These are phyloP conservation scores for Silvanus unidentatus DNA, from an alignment of 2,888 invertebrate genomes.

Conservation along the genomic window DNA sequence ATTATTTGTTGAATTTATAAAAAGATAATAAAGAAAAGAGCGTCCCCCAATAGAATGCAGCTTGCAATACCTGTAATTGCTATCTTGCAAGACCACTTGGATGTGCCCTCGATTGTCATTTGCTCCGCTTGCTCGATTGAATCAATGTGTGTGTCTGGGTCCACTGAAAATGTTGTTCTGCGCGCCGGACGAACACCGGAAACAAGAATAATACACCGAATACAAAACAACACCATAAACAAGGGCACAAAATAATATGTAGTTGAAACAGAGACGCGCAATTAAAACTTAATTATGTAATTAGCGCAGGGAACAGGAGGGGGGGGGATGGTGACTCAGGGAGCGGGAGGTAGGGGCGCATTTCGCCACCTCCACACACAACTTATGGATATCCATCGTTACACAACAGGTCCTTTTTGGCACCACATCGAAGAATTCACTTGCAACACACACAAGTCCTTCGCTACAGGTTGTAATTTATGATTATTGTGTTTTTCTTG, in stretches of 20 bases:
- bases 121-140: slow-evolving; percentile 96
- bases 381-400: slow-evolving; percentile 2
- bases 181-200: slow-evolving; percentile 45
- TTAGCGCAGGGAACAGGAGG: slow-evolving; percentile 11
- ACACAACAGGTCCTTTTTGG: slow-evolving; percentile 22
- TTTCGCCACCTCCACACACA: too few relatives aligned
- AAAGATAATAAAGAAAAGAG: slow-evolving; percentile 6
- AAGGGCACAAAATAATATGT: not conserved
- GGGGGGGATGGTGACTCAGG: slow-evolving; percentile 5
- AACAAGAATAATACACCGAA: slow-evolving; percentile 37
- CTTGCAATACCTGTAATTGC: slow-evolving; percentile 89
- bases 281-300: slow-evolving; percentile 1
- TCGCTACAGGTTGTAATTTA: too few relatives aligned
- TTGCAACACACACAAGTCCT: too few relatives aligned
- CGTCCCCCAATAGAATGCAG: slow-evolving; percentile 46
- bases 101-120: slow-evolving; percentile 97
- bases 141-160: slow-evolving; percentile 96
- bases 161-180: slow-evolving; percentile 96
- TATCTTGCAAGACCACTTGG: slow-evolving; percentile 99
- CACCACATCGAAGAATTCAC: too few relatives aligned
- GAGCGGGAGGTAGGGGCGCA: not conserved
- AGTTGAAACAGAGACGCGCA: slow-evolving; percentile 2
- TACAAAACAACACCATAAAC: slow-evolving; percentile 8
- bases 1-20: too few relatives aligned
- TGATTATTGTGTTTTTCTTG: too few relatives aligned